A percentile compares a stretch with the other conserved stretches of the same genome.
phyloP scores from a whole-genome alignment of 2,113 vertebrate genomes.

The Mesocricetus auratus region DNA sequence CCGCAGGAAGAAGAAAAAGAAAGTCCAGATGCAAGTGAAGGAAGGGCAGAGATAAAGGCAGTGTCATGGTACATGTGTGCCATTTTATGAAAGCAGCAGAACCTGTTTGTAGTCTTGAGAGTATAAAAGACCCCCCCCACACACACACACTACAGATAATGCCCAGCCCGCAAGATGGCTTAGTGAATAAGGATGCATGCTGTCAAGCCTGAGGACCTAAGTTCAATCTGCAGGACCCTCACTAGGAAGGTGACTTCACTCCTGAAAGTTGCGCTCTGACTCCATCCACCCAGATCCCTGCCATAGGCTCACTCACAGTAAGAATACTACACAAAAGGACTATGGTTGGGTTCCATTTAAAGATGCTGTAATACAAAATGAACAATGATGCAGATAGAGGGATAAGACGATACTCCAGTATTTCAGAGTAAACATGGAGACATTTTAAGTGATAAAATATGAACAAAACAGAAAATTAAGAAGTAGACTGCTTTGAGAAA shows the following conservation, averaged over 20 bases:
- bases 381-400: not conserved
- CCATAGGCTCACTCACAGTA: not conserved
- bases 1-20: not conserved
- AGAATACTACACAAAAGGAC: not conserved
- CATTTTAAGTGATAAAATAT: not conserved
- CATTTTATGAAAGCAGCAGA: not conserved
- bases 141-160: slow-evolving; percentile 26
- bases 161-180: not conserved
- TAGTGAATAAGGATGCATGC: not conserved
- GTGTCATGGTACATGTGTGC: not conserved
- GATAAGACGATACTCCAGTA: not conserved
- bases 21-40: not conserved
- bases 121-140: not conserved
- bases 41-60: not conserved
- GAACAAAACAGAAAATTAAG: not conserved
- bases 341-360: not conserved
- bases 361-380: not conserved
- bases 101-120: not conserved
- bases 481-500: slow-evolving; percentile 11
- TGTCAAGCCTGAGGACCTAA: not conserved
- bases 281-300: not conserved
- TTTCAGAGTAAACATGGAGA: slow-evolving; percentile 22
- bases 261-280: not conserved
- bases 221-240: not conserved
- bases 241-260: not conserved